Evolutionary conservation across 1,140 invertebrate species (phyloP), one percentile per base, ranked within the genome.

Genomic region (Tetragnatha versicolor): DNA sequence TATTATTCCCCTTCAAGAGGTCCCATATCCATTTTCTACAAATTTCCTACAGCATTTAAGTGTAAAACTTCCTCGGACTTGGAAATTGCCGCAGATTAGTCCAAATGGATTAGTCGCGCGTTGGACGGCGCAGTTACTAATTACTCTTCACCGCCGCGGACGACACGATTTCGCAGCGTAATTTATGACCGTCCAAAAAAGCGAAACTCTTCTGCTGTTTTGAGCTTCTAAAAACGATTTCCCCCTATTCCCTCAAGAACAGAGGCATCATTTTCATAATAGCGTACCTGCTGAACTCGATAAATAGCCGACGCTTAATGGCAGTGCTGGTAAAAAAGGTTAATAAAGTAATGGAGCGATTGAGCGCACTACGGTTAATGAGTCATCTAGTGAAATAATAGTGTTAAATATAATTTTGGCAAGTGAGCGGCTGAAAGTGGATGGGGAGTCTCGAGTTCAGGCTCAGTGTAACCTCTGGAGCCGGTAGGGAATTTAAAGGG

Each of bases 201-300:
- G 25, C 7, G 33, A 63, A 63, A 63, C 37, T 63, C 6, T 42
- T 63, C 60, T 42, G 60, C 35, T 42, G 37, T 17, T 37, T 42
- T 42, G 25, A 29, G 42, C 63, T 14, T 49, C 63, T 66, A 66
- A 47, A 66, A 66, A 66, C 25, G 63, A 47, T 66, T 47, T 17
- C 31, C 25, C 20, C 42, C 42, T 47, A 47, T 66, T 31, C 63
- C 63, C 42, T 39, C 3, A 42, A 63, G 60, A 63, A 63, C 60
- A 63, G 42, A 45, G 42, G 63, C 42, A 66, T 66, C 63, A 66
- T 66, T 66, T 66, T 66, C 63, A 66, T 66, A 66, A 66, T 66
- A 66, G 63, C 63, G 33, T 66, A 29, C 49, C 63, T 66, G 39
- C 63, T n/a, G 29, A 66, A 49, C 37, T 66, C 63, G 29, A 66